Percentiles rank a stretch among this genome's conserved stretches.
Conservation (phyloP, 2,113 vertebrate species). For the Caracal caracal region DNA sequence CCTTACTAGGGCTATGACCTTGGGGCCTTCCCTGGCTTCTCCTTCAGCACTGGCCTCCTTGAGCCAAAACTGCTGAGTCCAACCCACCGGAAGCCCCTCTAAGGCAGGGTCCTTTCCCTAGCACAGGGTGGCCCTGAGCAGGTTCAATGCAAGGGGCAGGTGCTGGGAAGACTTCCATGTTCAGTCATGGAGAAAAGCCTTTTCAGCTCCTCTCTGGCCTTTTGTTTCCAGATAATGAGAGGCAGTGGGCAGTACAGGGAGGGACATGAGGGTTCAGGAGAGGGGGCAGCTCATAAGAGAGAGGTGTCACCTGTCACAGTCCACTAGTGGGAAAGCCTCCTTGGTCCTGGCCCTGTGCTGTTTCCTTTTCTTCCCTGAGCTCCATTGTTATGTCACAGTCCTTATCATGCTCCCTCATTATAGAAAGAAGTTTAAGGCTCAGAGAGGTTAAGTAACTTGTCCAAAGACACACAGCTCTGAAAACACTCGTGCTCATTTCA, state of each 20-base stretch:
- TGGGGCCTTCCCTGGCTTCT: not conserved
- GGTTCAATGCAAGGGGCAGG: too few relatives aligned
- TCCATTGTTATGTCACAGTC: not conserved
- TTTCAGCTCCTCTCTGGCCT: not conserved
- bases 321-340: not conserved
- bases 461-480: not conserved
- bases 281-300: not conserved
- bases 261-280: not conserved
- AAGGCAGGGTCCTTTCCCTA: not conserved
- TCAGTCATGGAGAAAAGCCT: not conserved
- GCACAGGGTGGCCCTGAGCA: not conserved
- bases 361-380: not conserved
- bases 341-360: not conserved
- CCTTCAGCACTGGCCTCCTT: not conserved
- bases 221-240: not conserved
- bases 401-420: not conserved
- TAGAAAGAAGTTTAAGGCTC: not conserved
- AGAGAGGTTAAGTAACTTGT: not conserved
- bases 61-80: not conserved
- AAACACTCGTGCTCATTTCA: not conserved
- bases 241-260: not conserved
- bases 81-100: fast-evolving
- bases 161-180: not conserved
- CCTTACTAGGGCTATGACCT: not conserved
- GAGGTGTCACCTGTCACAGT: not conserved